Evolutionary conservation across 2,113 vertebrate species (phyloP).

Genomic region (Astatoreochromis straeleni): DNA sequence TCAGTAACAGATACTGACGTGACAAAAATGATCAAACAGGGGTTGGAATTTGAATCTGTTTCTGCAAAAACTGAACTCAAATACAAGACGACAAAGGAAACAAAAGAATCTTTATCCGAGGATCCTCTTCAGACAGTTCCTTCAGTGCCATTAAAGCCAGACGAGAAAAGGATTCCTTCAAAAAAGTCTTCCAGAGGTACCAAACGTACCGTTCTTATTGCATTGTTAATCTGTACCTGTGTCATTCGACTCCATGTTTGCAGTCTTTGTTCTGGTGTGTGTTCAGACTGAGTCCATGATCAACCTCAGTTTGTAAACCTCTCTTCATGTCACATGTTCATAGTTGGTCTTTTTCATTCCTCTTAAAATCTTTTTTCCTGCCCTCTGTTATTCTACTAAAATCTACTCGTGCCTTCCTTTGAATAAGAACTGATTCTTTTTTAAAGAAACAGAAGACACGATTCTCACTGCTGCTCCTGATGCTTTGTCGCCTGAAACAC

Average conservation of each 20-base stretch:
- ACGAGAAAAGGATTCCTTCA: neutral
- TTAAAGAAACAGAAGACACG: slow-evolving; percentile 35
- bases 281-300: neutral
- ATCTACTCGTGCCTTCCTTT: neutral
- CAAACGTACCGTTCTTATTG: neutral
- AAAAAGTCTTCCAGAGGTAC: slow-evolving; percentile 44
- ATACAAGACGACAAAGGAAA: neutral
- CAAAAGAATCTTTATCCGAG: neutral
- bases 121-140: neutral
- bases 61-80: neutral
- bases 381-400: neutral
- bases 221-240: neutral
- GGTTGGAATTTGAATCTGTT: neutral
- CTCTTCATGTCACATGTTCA: neutral
- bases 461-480: neutral
- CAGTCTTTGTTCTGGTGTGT: neutral
- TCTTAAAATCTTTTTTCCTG: neutral
- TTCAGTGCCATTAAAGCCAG: neutral
- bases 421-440: slow-evolving; percentile 11
- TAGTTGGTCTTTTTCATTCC: neutral
- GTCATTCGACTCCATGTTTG: neutral
- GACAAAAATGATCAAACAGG: neutral
- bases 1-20: slow-evolving; percentile 22
- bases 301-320: neutral
- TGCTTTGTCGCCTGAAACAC: neutral